Base-by-base conservation (phyloP, 2,113 vertebrate genomes). In the Cyanocitta stelleri region DNA sequence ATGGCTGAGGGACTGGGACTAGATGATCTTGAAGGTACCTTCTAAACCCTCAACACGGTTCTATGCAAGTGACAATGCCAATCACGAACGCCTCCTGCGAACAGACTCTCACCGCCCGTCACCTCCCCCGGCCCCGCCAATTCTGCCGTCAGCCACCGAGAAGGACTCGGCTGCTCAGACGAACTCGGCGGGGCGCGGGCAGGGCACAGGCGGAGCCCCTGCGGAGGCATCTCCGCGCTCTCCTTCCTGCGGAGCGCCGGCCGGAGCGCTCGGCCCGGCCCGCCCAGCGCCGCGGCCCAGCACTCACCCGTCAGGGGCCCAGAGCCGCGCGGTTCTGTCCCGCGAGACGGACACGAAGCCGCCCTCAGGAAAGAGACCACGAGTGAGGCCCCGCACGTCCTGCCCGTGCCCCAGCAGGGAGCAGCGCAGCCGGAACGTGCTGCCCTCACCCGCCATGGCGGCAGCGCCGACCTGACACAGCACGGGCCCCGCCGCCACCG, bases 271-370 rank as follows among this genome's bases (percentile, higher is more conserved):
- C 22, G 24, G 14, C 39, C 46, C 5, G 22, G 24, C 26, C 29
- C 16, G 17, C 10, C 26, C 10, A 19, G 32, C 12, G 46, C 51
- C 18, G 49, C 51, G 32, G 56, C 77, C 27, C 62, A 5, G 29
- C n/a, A 80, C 98, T 98, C 85, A 99, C 97, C 98, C 98, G 97
- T 99, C 98, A 7, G 99, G 99, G 17, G 98, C 98, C 99, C 99
- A 99, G 71, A 99, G 98, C 78, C 98, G 98, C 82, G 98, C 99
- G 41, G 99, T 99, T 86, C 99, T 98, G 96, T 99, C 99, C 93
- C 99, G 98, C 41, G 99, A 99, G 67, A 99, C 99, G 1, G 99
- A 99, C 63, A 99, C 98, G 94, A 99, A 99, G 9, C 98, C 97
- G 37, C 99, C 99, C 2, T 97, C 96, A 1, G 99, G 98, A 23